Evolutionary conservation across 1,140 invertebrate genomes (phyloP).

Genomic region (Dufourea novaeangliae): DNA sequence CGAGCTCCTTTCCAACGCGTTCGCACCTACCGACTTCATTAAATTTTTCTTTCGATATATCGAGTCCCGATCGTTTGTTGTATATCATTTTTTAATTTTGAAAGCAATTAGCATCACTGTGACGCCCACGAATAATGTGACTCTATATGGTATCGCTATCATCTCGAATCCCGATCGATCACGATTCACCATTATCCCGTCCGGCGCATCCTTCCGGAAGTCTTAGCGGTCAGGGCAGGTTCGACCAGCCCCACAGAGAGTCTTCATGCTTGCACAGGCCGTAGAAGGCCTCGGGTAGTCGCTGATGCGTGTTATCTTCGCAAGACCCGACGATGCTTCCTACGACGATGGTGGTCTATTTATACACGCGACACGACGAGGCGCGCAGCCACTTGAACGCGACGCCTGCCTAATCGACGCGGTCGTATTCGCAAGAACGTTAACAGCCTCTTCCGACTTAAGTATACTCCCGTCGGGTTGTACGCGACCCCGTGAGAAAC

Average conservation of each 20-base stretch:
- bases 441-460: constrained; percentile 28
- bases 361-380: neutral
- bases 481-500: constrained; percentile 34
- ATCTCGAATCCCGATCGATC: no score
- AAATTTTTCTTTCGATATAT: neutral
- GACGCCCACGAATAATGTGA: no score
- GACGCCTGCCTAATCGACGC: constrained; percentile 9
- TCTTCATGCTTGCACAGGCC: neutral
- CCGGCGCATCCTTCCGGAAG: neutral
- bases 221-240: neutral
- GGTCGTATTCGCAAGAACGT: constrained; percentile 13
- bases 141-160: no score
- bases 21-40: neutral
- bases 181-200: no score
- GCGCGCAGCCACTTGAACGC: neutral
- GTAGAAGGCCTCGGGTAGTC: neutral
- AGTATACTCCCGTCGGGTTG: neutral
- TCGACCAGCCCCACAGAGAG: neutral
- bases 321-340: neutral
- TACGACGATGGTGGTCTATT: neutral
- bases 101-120: no score
- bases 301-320: neutral
- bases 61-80: no score
- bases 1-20: neutral
- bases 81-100: no score